Conservation (phyloP, 1,140 invertebrate genomes). For the Whitmania pigra region DNA sequence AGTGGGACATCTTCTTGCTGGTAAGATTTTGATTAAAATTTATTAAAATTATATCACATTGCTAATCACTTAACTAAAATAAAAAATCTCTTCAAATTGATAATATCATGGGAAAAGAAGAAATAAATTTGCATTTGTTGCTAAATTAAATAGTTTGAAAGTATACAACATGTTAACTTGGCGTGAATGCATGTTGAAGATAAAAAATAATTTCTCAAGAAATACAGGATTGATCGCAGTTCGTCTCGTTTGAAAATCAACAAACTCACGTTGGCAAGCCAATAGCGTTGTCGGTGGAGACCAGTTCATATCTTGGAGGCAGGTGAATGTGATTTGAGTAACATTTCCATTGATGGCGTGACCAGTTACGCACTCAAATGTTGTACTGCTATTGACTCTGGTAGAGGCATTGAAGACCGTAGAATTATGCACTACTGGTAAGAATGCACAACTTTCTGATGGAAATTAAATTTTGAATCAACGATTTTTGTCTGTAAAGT, state of each 20-base stretch:
- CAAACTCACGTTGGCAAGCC: background rate
- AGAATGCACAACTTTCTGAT: background rate
- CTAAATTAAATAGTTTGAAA: too few relatives aligned
- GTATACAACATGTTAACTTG: too few relatives aligned
- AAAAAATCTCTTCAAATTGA: too few relatives aligned
- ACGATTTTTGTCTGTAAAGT: too few relatives aligned
- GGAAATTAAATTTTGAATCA: background rate
- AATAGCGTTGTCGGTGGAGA: background rate
- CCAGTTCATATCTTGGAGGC: background rate
- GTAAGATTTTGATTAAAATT: conserved; percentile 1
- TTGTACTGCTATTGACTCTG: background rate
- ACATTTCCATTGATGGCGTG: conserved; percentile 7
- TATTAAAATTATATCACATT: background rate
- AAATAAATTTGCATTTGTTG: too few relatives aligned
- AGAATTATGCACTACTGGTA: background rate
- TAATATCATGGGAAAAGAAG: too few relatives aligned
- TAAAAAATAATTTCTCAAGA: too few relatives aligned
- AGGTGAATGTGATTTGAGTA: background rate
- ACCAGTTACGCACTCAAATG: conserved; percentile 5
- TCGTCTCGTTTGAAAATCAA: background rate
- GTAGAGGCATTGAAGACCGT: background rate
- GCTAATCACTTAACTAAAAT: too few relatives aligned
- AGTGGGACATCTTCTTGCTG: conserved; percentile 20
- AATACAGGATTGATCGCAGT: background rate
- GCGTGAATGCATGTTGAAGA: too few relatives aligned